Conservation (phyloP, 2,888 invertebrate species). For the Galerucella calmariensis region DNA sequence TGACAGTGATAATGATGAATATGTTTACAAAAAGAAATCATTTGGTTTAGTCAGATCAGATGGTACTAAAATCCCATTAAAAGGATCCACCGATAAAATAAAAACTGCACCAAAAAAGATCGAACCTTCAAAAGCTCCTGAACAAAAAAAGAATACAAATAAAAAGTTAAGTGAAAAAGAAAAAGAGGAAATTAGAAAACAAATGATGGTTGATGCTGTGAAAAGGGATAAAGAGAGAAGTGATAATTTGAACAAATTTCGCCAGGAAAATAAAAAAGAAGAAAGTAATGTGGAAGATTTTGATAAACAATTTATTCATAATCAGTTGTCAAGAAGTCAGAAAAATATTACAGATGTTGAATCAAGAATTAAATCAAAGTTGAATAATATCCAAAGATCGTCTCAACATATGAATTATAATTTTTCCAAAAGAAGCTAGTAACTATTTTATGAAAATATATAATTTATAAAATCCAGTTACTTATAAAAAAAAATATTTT, state of each 20-base stretch:
- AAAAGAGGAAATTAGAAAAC: conserved; percentile 75
- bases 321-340: conserved; percentile 74
- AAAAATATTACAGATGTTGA: conserved; percentile 77
- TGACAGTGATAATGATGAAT: conserved; percentile 51
- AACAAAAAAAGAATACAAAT: conserved; percentile 51
- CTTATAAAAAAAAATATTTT: no score
- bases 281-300: conserved; percentile 67
- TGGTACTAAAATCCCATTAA: conserved; percentile 58
- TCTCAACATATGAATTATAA: conserved; percentile 83
- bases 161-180: conserved; percentile 71
- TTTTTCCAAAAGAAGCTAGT: conserved; percentile 71
- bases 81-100: conserved; percentile 19
- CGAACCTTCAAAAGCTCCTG: conserved; percentile 39
- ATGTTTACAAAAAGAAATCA: conserved; percentile 56
- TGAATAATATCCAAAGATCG: conserved; percentile 89
- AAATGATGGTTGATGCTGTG: conserved; percentile 86
- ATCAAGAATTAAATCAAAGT: conserved; percentile 86
- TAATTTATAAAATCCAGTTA: no score
- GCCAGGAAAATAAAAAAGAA: conserved; percentile 69
- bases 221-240: conserved; percentile 76
- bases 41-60: conserved; percentile 64
- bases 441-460: no score
- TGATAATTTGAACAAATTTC: conserved; percentile 72
- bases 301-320: conserved; percentile 69
- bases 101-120: conserved; percentile 24